Evolutionary conservation across 2,797 vertebrate genomes (phyloP), one percentile per base, ranked within the genome.

Genomic region (Threskiornis aethiopicus): DNA sequence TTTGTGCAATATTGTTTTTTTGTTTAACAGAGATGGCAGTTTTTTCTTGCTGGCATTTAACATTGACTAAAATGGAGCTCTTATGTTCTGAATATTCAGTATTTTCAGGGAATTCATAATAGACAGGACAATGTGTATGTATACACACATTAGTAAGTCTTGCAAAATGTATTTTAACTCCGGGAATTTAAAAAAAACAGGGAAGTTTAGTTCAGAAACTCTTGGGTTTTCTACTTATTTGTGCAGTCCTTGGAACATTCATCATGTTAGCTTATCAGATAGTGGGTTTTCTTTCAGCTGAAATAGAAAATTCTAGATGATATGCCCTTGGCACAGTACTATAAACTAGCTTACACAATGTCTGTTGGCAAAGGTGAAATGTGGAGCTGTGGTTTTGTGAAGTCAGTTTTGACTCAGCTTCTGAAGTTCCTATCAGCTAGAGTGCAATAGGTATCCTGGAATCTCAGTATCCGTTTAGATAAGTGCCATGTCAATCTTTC

Each of bases 361-460:
- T 95, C 84, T 95, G 22, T 77, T 94, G 92, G 94, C 76, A 87
- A 91, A 95, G 93, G 92, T 96, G 96, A 97, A 76, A 73, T 64
- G 57, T 5, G 10, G 58, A 90, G 42, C 93, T 91, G 76, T 81
- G 84, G 79, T 81, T 95, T 82, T 76, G 75, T 90, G 91, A 96
- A 97, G 95, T 95, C 88, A 39, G 58, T 96, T 97, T 97, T 95
- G 93, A 96, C 90, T 97, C 28, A 77, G 78, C 28, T 97, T 92
- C 81, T 77, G 59, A 97, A 91, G 94, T 87, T 94, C 72, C 93
- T 95, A 57, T 96, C 93, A 93, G 42, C 47, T 33, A 20, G 89
- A 93, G 62, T 90, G 75, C 44, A 93, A 37, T 88, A 95, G 55
- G 76, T 96, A 72, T 87, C 88, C 77, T 69, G 71, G 81, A 95